These are phyloP conservation scores for Rhagonycha lutea DNA, from an alignment of 2,888 invertebrate species.

Conservation along the genomic window DNA sequence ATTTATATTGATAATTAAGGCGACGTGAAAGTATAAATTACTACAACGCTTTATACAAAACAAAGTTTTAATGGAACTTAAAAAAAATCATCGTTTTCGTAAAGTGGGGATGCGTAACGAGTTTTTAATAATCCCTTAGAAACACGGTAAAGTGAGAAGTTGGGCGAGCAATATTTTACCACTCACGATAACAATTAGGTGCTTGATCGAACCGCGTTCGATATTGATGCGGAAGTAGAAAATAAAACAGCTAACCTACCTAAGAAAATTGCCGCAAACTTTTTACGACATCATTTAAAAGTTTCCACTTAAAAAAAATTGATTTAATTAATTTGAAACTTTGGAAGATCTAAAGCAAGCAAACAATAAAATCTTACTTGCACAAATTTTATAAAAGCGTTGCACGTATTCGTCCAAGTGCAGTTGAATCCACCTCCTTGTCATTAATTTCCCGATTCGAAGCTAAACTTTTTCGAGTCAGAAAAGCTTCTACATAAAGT, in stretches of 20 bases:
- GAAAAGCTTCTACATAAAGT: not conserved
- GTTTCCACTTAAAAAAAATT: not conserved
- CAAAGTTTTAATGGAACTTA: constrained; percentile 31
- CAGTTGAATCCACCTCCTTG: not conserved
- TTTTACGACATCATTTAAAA: not conserved
- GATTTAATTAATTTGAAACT: not conserved
- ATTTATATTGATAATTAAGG: not conserved
- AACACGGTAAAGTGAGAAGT: constrained; percentile 27
- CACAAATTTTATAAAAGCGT: not conserved
- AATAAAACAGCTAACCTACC: constrained; percentile 29
- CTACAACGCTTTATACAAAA: not conserved
- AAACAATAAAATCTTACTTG: not conserved
- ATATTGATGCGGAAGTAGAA: constrained; percentile 24
- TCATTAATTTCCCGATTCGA: not conserved
- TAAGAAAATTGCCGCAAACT: constrained; percentile 28
- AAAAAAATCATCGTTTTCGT: constrained; percentile 19
- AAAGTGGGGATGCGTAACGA: constrained; percentile 27
- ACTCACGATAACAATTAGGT: constrained; percentile 33
- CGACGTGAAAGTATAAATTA: not conserved
- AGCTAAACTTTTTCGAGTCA: not conserved
- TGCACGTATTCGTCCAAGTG: not conserved
- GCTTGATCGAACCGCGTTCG: constrained; percentile 29
- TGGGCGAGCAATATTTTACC: constrained; percentile 28
- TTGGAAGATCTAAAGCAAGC: not conserved
- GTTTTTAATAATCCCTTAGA: constrained; percentile 32